Conservation (phyloP, 2,797 vertebrate genomes). For the Acestrorhynchus altus region DNA sequence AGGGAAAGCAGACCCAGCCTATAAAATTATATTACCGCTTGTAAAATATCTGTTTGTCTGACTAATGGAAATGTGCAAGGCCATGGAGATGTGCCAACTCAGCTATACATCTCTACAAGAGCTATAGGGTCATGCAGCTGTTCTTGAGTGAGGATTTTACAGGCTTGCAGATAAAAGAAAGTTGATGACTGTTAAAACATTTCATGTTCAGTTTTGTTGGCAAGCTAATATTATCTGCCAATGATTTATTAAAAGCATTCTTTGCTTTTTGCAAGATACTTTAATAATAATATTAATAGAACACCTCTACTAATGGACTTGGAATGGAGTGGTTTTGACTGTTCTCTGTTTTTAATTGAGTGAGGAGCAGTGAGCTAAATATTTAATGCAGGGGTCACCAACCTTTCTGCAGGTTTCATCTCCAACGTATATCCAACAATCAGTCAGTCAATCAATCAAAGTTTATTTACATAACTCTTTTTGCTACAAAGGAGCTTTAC, state of each 20-base stretch:
- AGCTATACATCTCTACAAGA: constrained; percentile 3
- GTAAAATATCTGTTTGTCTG: constrained; percentile 47
- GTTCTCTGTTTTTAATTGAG: too few relatives aligned
- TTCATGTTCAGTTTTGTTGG: neutral
- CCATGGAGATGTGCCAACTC: constrained; percentile 8
- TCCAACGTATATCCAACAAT: too few relatives aligned
- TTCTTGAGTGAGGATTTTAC: neutral
- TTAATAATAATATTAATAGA: too few relatives aligned
- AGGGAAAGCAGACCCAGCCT: constrained; percentile 32
- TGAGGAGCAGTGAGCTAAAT: neutral
- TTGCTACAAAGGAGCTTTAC: too few relatives aligned
- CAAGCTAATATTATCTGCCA: neutral
- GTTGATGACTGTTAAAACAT: neutral
- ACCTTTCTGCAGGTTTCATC: too few relatives aligned
- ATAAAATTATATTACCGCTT: constrained; percentile 52
- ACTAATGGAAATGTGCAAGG: constrained; percentile 39
- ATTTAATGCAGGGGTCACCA: neutral
- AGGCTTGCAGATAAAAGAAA: neutral
- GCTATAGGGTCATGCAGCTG: neutral
- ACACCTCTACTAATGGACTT: too few relatives aligned
- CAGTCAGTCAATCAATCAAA: too few relatives aligned
- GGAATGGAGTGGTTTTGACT: too few relatives aligned
- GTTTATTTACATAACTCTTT: too few relatives aligned
- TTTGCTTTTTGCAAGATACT: too few relatives aligned
- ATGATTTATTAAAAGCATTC: too few relatives aligned